Conservation (phyloP, 2,113 vertebrate species). For the Pica pica region DNA sequence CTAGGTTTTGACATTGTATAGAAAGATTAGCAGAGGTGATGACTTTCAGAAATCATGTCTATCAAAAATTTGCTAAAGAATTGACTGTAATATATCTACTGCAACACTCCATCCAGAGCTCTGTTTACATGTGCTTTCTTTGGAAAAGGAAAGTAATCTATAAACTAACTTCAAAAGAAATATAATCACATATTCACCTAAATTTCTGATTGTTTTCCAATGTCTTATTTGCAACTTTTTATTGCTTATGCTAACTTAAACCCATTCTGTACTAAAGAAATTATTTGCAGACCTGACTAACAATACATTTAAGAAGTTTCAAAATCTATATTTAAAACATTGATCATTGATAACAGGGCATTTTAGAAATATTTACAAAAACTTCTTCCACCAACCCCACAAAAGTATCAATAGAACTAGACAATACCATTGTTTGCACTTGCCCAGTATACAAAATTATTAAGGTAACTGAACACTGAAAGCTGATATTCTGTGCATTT, state of each 20-base stretch:
- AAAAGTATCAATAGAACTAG: neutral
- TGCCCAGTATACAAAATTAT: neutral
- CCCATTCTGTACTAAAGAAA: neutral
- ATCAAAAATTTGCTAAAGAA: constrained; percentile 74
- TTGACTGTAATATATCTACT: constrained; percentile 12
- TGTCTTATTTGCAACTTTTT: neutral
- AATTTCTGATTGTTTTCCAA: neutral
- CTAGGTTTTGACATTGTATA: constrained; percentile 58
- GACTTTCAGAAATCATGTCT: constrained; percentile 77
- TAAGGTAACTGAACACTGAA: neutral
- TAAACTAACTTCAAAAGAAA: neutral
- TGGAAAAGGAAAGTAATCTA: neutral
- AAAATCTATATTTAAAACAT: neutral
- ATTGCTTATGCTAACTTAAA: neutral
- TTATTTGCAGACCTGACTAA: neutral
- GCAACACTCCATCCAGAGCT: neutral
- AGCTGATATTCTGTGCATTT: neutral
- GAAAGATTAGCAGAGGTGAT: constrained; percentile 75
- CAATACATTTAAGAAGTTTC: neutral
- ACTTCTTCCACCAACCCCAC: neutral
- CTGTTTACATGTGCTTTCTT: neutral
- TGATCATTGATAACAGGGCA: neutral
- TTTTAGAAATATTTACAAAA: neutral
- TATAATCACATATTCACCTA: neutral
- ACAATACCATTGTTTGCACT: neutral